These are phyloP conservation scores for Drosophila histrio DNA, from an alignment of 2,888 invertebrate genomes.

Conservation along the genomic window DNA sequence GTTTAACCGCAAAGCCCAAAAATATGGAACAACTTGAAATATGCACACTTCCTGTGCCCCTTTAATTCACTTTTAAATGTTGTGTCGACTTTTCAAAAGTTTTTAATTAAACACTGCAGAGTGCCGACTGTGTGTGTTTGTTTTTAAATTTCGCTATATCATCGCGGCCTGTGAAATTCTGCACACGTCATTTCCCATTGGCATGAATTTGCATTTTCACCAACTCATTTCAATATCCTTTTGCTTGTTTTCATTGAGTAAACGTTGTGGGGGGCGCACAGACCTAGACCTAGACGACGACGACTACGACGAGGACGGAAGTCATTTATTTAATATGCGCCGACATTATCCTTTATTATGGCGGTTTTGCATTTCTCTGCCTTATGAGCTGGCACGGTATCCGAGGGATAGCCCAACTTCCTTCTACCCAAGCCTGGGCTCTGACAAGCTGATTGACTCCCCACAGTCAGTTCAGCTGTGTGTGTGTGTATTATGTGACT, in stretches of 20 bases:
- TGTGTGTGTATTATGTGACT: constrained; percentile 26
- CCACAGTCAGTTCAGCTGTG: not conserved
- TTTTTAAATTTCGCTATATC: constrained; percentile 51
- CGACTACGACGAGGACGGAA: constrained; percentile 59
- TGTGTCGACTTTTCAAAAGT: constrained; percentile 41
- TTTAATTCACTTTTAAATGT: constrained; percentile 73
- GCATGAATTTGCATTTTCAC: constrained; percentile 78
- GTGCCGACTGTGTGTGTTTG: constrained; percentile 11
- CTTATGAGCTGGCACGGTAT: constrained; percentile 73
- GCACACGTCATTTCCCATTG: constrained; percentile 79
- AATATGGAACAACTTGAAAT: constrained; percentile 19
- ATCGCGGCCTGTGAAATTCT: constrained; percentile 70
- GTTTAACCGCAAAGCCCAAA: constrained; percentile 1
- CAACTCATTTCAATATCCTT: constrained; percentile 78
- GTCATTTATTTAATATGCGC: constrained; percentile 81
- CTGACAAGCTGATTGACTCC: constrained; percentile 8
- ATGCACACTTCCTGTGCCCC: constrained; percentile 58
- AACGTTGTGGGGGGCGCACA: constrained; percentile 46
- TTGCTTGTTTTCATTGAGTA: constrained; percentile 75
- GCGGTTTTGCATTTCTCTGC: constrained; percentile 76
- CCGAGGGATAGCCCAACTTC: constrained; percentile 14
- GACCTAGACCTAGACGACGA: constrained; percentile 51
- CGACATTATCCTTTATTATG: constrained; percentile 79
- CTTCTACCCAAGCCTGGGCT: not conserved
- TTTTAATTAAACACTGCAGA: constrained; percentile 71